These are phyloP conservation scores for Pangasius larnaudii DNA, from an alignment of 2,797 vertebrate genomes.

Conservation along the genomic window DNA sequence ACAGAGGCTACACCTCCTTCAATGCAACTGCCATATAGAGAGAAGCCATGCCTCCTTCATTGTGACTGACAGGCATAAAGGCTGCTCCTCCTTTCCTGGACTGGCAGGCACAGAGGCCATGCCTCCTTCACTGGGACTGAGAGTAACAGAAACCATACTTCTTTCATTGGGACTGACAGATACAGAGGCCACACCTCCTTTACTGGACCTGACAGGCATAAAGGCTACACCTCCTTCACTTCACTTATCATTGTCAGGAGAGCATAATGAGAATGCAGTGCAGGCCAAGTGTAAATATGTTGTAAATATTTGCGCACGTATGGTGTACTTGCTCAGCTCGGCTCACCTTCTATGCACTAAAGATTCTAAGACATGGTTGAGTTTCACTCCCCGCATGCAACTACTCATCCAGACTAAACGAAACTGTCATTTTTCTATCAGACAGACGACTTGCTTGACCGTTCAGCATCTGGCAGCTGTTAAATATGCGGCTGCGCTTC, in stretches of 20 bases:
- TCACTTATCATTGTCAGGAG: background rate
- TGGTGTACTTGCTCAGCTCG: no score
- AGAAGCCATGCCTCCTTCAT: background rate
- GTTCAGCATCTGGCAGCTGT: conserved; percentile 32
- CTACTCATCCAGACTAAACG: conserved; percentile 12
- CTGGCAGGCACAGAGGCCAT: background rate
- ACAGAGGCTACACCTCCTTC: background rate
- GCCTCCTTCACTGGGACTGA: no score
- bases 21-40: background rate
- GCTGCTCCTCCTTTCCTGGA: background rate
- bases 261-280: background rate
- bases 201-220: background rate
- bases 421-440: conserved; percentile 32
- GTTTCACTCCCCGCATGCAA: background rate
- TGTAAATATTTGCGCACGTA: background rate
- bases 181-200: background rate
- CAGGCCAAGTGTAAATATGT: background rate
- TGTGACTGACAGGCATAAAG: background rate
- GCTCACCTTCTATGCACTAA: background rate
- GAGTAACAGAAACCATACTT: background rate
- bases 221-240: background rate
- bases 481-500: background rate
- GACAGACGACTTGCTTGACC: conserved; percentile 30
- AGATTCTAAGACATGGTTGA: conserved; percentile 3
- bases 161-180: background rate